phyloP scores from a whole-genome alignment of 2,797 vertebrate genomes.

The Aldrovandia affinis region DNA sequence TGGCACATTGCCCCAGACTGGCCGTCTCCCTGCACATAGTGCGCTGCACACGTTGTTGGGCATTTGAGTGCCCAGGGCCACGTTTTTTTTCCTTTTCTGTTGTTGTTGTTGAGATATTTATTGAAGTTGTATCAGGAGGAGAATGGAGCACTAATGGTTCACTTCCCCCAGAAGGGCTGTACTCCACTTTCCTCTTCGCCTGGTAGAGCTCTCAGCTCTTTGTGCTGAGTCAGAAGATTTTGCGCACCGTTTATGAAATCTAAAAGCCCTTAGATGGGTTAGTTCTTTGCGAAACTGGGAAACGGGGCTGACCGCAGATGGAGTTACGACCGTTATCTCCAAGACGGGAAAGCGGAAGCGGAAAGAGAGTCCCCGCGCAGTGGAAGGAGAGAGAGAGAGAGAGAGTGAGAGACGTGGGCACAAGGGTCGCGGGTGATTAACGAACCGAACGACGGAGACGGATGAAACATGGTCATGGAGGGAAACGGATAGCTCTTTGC shows the following conservation, averaged over 20 bases:
- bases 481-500: background rate
- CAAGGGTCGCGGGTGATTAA: background rate
- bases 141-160: background rate
- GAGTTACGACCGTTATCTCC: background rate
- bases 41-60: background rate
- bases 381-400: background rate
- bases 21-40: background rate
- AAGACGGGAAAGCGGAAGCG: background rate
- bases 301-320: background rate
- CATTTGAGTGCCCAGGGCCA: background rate
- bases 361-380: too few species aligned
- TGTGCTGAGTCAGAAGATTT: slow-evolving; percentile 1
- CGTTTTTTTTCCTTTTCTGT: background rate
- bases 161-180: background rate
- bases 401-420: background rate
- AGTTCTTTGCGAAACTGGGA: background rate
- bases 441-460: background rate
- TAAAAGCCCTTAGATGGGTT: background rate
- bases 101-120: background rate
- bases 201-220: background rate
- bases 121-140: background rate
- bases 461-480: background rate
- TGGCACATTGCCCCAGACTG: background rate
- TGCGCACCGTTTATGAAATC: background rate
- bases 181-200: background rate